phyloP scores from a whole-genome alignment of 2,888 invertebrate species.

The Bruchidius siliquastri region DNA sequence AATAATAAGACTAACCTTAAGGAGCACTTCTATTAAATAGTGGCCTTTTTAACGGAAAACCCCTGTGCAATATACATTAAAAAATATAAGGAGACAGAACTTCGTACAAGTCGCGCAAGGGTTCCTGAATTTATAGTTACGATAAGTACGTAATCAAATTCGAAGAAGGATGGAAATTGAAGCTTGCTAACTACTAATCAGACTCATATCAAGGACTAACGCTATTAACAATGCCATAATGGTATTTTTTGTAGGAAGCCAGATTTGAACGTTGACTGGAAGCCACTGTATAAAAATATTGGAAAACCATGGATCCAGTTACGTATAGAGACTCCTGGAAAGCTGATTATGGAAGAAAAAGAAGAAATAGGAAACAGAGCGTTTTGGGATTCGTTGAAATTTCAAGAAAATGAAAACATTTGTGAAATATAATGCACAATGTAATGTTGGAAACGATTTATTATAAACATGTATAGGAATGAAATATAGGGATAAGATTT shows the following conservation, averaged over 20 bases:
- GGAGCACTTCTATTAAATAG: too few species aligned
- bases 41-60: too few species aligned
- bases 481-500: neutral
- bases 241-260: constrained; percentile 18
- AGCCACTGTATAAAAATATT: constrained; percentile 1
- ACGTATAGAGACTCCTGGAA: constrained; percentile 17
- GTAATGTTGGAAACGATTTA: neutral
- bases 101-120: too few species aligned
- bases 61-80: too few species aligned
- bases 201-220: too few species aligned
- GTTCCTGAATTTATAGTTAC: too few species aligned
- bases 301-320: constrained; percentile 16
- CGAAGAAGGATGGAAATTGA: too few species aligned
- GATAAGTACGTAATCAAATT: too few species aligned
- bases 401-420: constrained; percentile 3
- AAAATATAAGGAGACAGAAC: too few species aligned
- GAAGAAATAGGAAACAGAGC: constrained; percentile 17
- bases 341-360: constrained; percentile 20
- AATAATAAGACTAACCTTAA: too few species aligned
- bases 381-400: constrained; percentile 20
- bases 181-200: too few species aligned
- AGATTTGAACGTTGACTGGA: neutral
- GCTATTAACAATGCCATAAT: too few species aligned
- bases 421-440: neutral
- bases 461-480: neutral